Evolutionary conservation across 2,797 vertebrate genomes (phyloP).

Genomic region (Myotis findleyi): DNA sequence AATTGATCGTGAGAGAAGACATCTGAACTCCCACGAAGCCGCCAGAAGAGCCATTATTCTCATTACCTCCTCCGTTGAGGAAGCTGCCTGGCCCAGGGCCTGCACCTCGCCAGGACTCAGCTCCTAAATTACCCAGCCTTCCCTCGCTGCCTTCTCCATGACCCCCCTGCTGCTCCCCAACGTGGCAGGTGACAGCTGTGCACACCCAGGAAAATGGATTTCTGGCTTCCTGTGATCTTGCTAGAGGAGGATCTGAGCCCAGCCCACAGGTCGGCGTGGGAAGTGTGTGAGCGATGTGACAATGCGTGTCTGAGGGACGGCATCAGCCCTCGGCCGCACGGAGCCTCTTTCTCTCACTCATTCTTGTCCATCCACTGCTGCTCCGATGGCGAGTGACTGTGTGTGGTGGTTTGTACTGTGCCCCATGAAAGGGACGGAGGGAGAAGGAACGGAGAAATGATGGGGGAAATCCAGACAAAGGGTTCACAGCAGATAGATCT

Average conservation of each 20-base stretch:
- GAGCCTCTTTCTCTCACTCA: slow-evolving; percentile 28
- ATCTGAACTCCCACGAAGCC: slow-evolving; percentile 68
- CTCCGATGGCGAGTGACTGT: neutral
- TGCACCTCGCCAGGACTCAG: neutral
- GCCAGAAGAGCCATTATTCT: slow-evolving; percentile 35
- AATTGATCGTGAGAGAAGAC: slow-evolving; percentile 78
- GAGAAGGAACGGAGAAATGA: neutral
- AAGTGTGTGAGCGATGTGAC: slow-evolving; percentile 65
- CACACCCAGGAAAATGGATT: slow-evolving; percentile 80
- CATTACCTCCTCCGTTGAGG: slow-evolving; percentile 50
- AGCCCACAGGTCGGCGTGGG: neutral
- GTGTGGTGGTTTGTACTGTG: neutral
- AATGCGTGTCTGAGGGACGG: slow-evolving; percentile 67
- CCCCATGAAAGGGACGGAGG: neutral
- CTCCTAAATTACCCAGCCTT: slow-evolving; percentile 72
- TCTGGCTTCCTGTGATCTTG: slow-evolving; percentile 42
- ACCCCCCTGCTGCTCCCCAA: slow-evolving; percentile 78
- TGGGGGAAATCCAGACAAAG: neutral
- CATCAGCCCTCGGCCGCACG: slow-evolving; percentile 49
- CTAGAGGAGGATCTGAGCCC: slow-evolving; percentile 3
- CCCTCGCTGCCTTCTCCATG: slow-evolving; percentile 65
- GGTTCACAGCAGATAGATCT: neutral
- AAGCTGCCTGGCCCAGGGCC: neutral
- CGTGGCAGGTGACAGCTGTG: slow-evolving; percentile 79
- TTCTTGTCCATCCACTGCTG: neutral